Percentiles rank a stretch among this genome's conserved stretches.
Evolutionary conservation across 2,797 vertebrate genomes (phyloP).

Genomic region (Sebastes jordani): DNA sequence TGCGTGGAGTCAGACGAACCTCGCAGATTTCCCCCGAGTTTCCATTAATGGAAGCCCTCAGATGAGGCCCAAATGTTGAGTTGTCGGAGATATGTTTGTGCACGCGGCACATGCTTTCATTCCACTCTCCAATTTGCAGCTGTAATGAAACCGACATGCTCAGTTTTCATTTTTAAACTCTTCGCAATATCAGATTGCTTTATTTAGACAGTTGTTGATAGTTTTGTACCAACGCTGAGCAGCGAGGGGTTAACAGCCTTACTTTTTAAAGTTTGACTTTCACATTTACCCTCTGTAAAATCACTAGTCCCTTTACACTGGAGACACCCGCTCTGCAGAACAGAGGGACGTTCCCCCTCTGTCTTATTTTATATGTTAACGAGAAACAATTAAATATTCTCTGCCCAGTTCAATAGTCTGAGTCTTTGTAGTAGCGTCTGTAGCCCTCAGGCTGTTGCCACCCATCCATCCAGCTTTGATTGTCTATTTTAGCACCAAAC

Average conservation of each 20-base stretch:
- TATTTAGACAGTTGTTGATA: background rate
- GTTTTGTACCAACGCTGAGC: background rate
- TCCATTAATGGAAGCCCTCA: slow-evolving; percentile 38
- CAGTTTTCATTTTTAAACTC: slow-evolving; percentile 14
- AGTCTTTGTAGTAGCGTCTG: slow-evolving; percentile 32
- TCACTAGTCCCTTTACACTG: no score
- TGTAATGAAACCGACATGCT: slow-evolving; percentile 30
- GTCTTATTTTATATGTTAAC: no score
- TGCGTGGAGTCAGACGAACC: slow-evolving; percentile 22
- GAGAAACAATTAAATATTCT: slow-evolving; percentile 26
- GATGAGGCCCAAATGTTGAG: slow-evolving; percentile 36
- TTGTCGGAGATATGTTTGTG: slow-evolving; percentile 3
- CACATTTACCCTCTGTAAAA: slow-evolving; percentile 23
- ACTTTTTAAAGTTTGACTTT: slow-evolving; percentile 27
- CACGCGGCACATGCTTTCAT: slow-evolving; percentile 19
- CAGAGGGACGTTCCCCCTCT: no score
- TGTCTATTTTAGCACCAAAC: slow-evolving; percentile 3
- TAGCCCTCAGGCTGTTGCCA: slow-evolving; percentile 23
- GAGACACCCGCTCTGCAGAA: no score
- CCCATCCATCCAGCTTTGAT: slow-evolving; percentile 12
- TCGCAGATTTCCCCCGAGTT: slow-evolving; percentile 59
- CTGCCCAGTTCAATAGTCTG: background rate
- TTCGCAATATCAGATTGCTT: slow-evolving; percentile 8
- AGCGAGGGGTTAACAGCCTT: background rate
- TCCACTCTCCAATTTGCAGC: slow-evolving; percentile 40